Evolutionary conservation across 2,113 vertebrate genomes (phyloP).

Genomic region (Coreoperca whiteheadi): DNA sequence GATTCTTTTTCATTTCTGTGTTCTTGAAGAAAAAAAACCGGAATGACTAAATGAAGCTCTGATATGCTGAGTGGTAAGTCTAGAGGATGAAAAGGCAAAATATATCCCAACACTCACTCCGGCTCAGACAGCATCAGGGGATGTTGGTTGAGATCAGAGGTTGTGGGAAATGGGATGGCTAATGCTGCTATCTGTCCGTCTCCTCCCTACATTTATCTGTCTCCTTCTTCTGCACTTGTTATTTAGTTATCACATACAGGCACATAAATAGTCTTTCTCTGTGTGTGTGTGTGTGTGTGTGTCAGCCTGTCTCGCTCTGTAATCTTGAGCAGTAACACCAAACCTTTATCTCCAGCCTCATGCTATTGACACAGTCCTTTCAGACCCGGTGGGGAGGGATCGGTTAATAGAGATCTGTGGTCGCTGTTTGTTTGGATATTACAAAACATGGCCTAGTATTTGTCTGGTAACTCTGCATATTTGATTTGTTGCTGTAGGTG

Average conservation of each 20-base stretch:
- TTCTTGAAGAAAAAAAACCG: neutral
- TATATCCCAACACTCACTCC: conserved; percentile 17
- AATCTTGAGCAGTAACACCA: conserved; percentile 57
- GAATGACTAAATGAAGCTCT: conserved; percentile 37
- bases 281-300: neutral
- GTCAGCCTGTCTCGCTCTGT: conserved; percentile 32
- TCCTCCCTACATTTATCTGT: conserved; percentile 51
- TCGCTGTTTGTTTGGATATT: conserved; percentile 54
- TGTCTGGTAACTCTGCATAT: conserved; percentile 49
- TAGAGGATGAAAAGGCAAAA: conserved; percentile 49
- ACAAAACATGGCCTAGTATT: conserved; percentile 34
- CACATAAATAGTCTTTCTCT: conserved; percentile 43
- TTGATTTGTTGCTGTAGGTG: conserved; percentile 51
- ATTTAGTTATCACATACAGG: conserved; percentile 52
- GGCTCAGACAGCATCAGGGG: conserved; percentile 54
- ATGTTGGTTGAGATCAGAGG: conserved; percentile 61
- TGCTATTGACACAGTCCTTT: conserved; percentile 67
- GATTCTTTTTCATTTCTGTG: neutral
- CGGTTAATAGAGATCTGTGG: conserved; percentile 54
- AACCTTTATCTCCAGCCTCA: conserved; percentile 63
- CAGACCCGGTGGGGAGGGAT: conserved; percentile 52
- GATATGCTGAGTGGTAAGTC: conserved; percentile 28
- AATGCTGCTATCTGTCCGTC: conserved; percentile 63
- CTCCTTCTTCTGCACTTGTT: conserved; percentile 46
- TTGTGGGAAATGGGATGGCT: conserved; percentile 60